Base-by-base conservation (phyloP, 2,113 vertebrate genomes). In the Onychostruthus taczanowskii region DNA sequence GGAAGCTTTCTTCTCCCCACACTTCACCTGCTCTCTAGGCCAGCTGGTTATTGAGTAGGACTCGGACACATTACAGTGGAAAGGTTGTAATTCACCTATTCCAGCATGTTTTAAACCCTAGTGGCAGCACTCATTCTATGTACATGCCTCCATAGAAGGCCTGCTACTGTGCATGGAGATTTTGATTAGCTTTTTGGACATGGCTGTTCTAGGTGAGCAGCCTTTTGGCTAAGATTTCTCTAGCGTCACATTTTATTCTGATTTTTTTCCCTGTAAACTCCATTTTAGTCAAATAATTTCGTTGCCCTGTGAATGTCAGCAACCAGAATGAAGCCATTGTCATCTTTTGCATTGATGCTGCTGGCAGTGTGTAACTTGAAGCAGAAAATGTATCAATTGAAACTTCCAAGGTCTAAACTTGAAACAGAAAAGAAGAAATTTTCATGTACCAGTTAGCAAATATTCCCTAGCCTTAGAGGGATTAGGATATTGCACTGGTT, bases 61-160 rank as follows among this genome's bases (percentile, higher is more conserved):
- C 44, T 52, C 44, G 0, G 2, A 3, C 9, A 3, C 9, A 8
- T 31, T 21, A 28, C 11, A 19, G 1, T 39, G 69, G 19, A 18
- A 59, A 68, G 33, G 9, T 16, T 63, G 5, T 4, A 43, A 39
- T 26, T 17, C 9, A 30, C 6, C 10, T 46, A 1, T 53, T 85
- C 11, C 31, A 18, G 7, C 7, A 7, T 13, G 12, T 33, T 55
- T 61, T 55, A 22, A 55, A 52, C 16, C 15, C 9, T 16, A 39
- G 24, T 56, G 27, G 11, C 33, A 82, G 33, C 18, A 26, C 13
- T 27, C 4, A 5, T 37, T 52, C 47, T 11, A 7, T 24, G 17
- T 20, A 4, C 8, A 3, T 39, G 4, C 18, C 15, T 74, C 33
- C 8, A 6, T 1, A 43, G 13, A 47, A 44, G 15, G 52, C 4